Evolutionary conservation across 2,113 vertebrate species (phyloP), one percentile per base, ranked within the genome.

Genomic region (Girardinichthys multiradiatus): DNA sequence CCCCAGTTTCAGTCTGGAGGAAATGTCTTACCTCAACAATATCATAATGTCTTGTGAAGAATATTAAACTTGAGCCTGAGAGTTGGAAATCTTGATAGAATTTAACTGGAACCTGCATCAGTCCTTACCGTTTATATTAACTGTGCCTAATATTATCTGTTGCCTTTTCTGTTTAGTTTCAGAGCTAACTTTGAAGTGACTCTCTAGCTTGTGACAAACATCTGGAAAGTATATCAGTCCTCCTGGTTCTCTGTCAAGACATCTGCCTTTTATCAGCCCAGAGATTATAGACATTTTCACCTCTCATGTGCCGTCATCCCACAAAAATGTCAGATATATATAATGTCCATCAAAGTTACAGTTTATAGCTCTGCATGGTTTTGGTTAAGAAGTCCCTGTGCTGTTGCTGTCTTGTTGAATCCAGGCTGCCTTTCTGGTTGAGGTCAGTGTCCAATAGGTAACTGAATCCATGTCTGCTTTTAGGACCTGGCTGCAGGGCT

Each of bases 241-340:
- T 80, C 81, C 35, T 88, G 89, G 80, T 77, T 91, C 91, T 90
- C 90, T 66, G 64, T 90, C 90, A 86, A 80, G 86, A 89, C 92
- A 94, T 95, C 93, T 95, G 93, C 79, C 89, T 95, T 94, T 88
- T 89, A 92, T 95, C 93, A 94, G 78, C 81, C 77, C 70, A 83
- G 84, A 67, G 83, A 89, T 92, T 90, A 92, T 64, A 88, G 81
- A 93, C 88, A 89, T 90, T 78, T 87, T 81, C 75, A 82, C 77
- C 85, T 66, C 72, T 84, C 79, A 0, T 68, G 58, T 85, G 79
- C 79, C 84, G 88, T 95, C 93, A 95, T 93, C 79, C 83, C 65
- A 35, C 83, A 91, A 83, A 88, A 85, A 89, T 86, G 80, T 83
- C 35, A 14, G 45, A 77, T 66, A 75, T 60, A 59, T 57, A 57